A percentile compares a stretch with the other conserved stretches of the same genome.
phyloP scores from a whole-genome alignment of 1,140 invertebrate genomes.

The Ceratina australensis region DNA sequence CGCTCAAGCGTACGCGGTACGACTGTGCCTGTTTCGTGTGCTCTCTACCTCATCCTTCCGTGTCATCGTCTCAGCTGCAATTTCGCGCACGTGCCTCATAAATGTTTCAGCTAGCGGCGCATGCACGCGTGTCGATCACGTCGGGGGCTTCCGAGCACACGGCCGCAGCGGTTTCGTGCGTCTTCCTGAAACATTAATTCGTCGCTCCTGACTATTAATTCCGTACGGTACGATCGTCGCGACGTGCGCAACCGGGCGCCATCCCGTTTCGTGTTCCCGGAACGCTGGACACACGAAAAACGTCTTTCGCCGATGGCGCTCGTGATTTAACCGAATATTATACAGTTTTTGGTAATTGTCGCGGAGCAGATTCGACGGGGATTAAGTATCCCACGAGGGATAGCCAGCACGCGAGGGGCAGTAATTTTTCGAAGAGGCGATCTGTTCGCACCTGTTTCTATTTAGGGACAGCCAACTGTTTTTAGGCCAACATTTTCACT shows the following conservation, averaged over 20 bases:
- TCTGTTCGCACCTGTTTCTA: neutral
- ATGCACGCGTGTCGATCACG: constrained; percentile 20
- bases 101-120: constrained; percentile 53
- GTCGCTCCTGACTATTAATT: constrained; percentile 58
- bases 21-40: neutral
- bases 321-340: too few species aligned
- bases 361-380: neutral
- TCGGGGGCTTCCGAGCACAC: constrained; percentile 10
- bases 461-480: neutral
- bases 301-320: neutral
- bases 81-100: constrained; percentile 53
- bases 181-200: constrained; percentile 55
- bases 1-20: constrained; percentile 44
- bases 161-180: neutral
- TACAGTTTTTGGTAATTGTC: neutral
- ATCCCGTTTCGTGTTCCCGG: neutral
- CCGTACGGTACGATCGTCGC: constrained; percentile 19
- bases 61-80: constrained; percentile 42
- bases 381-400: neutral
- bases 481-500: too few species aligned
- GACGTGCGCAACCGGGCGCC: neutral
- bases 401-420: neutral
- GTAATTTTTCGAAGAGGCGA: neutral
- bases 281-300: neutral
- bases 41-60: neutral